A percentile compares a stretch with the other conserved stretches of the same genome.
Conservation (phyloP, 2,113 vertebrate species). For the Sinocyclocheilus anophthalmus region DNA sequence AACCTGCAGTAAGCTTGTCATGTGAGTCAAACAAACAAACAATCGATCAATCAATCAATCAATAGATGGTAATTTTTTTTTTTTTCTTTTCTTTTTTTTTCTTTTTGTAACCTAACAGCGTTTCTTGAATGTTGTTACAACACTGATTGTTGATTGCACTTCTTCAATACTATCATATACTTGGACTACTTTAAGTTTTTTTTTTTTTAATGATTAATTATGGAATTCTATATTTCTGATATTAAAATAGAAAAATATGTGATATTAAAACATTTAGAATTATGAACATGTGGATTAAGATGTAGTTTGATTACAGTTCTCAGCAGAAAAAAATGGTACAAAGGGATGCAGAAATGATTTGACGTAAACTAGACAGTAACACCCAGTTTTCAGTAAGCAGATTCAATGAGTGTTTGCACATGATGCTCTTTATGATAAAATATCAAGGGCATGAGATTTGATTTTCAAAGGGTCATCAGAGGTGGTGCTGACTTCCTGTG, state of each 20-base stretch:
- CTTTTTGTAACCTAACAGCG: not conserved
- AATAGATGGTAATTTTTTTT: no score
- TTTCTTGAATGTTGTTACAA: not conserved
- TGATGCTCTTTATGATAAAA: constrained; percentile 40
- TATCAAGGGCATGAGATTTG: constrained; percentile 24
- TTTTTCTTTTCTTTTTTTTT: no score
- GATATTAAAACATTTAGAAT: not conserved
- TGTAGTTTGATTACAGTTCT: not conserved
- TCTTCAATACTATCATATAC: not conserved
- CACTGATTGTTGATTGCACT: not conserved
- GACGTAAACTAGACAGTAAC: constrained; percentile 13
- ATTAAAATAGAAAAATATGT: not conserved
- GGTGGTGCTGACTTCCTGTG: constrained; percentile 11
- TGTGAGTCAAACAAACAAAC: no score
- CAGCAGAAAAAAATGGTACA: not conserved
- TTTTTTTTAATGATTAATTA: not conserved
- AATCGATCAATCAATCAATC: no score
- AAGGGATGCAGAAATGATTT: not conserved
- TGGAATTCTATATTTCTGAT: not conserved
- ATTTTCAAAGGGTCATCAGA: constrained; percentile 43
- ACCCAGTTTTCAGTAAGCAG: not conserved
- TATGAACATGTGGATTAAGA: not conserved
- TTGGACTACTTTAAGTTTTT: not conserved
- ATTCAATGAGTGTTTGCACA: constrained; percentile 17
- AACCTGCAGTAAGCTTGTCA: no score